Evolutionary conservation across 2,888 invertebrate species (phyloP), one percentile per base, ranked within the genome.

Genomic region (Patella ulyssiponensis): DNA sequence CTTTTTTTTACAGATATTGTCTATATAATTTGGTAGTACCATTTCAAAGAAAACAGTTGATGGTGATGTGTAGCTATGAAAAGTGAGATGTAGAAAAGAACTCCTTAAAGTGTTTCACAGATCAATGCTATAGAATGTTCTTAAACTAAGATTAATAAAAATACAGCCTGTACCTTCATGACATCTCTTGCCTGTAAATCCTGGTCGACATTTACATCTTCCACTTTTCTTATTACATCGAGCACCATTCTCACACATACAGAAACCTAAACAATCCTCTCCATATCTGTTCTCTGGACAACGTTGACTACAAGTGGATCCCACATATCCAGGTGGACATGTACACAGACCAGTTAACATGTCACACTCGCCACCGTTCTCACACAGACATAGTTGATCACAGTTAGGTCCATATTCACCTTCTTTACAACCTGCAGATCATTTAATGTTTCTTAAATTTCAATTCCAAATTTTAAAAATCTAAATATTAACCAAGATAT

Each of bases 191-290:
- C 93, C 93, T 11, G 83, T 86, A 84, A 87, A 93, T 0, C 93
- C 93, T 3, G 92, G 90, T n/a, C 88, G 89, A 84, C 93, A 93
- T 73, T 89, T 88, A 91, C 98, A 99, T 84, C 94, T 94, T 5
- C 99, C 99, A 77, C 95, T 96, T 14, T 83, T 75, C 72, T 86
- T 86, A 71, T 90, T 86, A 83, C 92, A 92, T 3, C 81, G 79
- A 3, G 88, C 90, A 1, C 88, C 89, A 75, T 88, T 87, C 71
- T 83, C 81, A 79, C 91, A 91, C 27, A 82, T 79, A 80, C 92
- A 92, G 11, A 83, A 69, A 73, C 85, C 82, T 0, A 86, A 79
- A 78, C 92, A 92, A 81, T 89, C 86, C 15, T 83, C 80, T 2
- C 91, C 91, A 77, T 85, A 91, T 15, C 84, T 80, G 52, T 89